Evolutionary conservation across 2,888 invertebrate species (phyloP).

Genomic region (Athalia rosae): DNA sequence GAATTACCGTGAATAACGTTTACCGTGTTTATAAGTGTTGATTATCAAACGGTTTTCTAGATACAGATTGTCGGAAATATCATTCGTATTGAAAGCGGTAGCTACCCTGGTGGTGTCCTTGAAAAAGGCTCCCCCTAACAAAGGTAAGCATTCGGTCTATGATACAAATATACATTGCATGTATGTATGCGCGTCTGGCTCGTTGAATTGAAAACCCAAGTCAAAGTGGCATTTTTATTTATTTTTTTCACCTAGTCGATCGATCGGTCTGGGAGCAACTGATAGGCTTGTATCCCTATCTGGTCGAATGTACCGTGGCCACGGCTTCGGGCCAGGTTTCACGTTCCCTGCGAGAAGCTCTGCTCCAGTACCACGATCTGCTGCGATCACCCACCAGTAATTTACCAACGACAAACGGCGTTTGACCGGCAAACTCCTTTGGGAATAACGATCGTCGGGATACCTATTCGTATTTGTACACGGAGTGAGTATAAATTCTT

Average conservation of each 20-base stretch:
- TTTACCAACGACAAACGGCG: constrained; percentile 67
- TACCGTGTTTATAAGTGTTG: constrained; percentile 53
- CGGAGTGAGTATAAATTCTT: neutral
- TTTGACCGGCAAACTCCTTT: constrained; percentile 62
- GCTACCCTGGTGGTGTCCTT: constrained; percentile 93
- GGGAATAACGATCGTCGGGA: constrained; percentile 13
- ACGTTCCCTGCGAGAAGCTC: constrained; percentile 86
- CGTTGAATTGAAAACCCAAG: constrained; percentile 16
- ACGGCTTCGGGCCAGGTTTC: constrained; percentile 88
- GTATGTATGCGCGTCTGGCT: constrained; percentile 8
- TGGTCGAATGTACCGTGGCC: constrained; percentile 88
- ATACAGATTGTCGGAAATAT: constrained; percentile 95
- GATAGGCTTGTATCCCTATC: constrained; percentile 91
- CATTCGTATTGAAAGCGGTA: constrained; percentile 95
- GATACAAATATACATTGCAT: no score
- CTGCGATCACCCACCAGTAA: constrained; percentile 79
- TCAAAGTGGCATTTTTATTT: no score
- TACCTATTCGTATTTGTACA: constrained; percentile 14
- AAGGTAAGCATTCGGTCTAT: constrained; percentile 77
- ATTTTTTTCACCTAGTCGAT: constrained; percentile 84
- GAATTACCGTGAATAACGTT: no score
- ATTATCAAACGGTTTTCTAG: constrained; percentile 75
- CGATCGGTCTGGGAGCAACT: constrained; percentile 94
- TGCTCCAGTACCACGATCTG: constrained; percentile 91
- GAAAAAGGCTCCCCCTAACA: constrained; percentile 92